A percentile compares a stretch with the other conserved stretches of the same genome.
Conservation (phyloP, 2,797 vertebrate genomes). For the Peromyscus attwateri region DNA sequence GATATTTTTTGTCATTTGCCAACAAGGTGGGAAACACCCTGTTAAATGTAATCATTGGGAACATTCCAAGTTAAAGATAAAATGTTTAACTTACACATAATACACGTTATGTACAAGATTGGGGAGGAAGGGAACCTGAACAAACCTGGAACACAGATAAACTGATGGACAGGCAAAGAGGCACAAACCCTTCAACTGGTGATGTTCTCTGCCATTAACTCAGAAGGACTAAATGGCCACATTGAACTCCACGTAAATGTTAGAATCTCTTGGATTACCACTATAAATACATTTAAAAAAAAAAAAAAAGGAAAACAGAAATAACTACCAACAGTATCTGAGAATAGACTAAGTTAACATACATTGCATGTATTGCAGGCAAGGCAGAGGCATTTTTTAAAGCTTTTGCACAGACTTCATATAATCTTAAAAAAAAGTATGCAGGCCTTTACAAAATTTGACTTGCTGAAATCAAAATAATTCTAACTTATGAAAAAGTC, state of each 20-base stretch:
- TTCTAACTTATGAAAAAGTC: conserved; percentile 90
- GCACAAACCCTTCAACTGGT: conserved; percentile 84
- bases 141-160: conserved; percentile 85
- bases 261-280: conserved; percentile 88
- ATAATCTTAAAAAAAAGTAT: conserved; percentile 96
- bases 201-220: conserved; percentile 85
- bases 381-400: conserved; percentile 99
- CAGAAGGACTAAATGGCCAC: conserved; percentile 87
- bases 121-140: conserved; percentile 84
- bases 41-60: conserved; percentile 88
- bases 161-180: conserved; percentile 71
- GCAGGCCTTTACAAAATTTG: conserved; percentile 95
- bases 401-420: conserved; percentile 99
- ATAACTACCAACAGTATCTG: conserved; percentile 88
- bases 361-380: conserved; percentile 96
- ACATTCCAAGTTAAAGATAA: conserved; percentile 88
- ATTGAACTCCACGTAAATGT: conserved; percentile 85
- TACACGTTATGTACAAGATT: conserved; percentile 92
- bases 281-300: conserved; percentile 90
- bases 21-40: conserved; percentile 88
- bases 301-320: conserved; percentile 81
- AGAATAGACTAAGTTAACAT: conserved; percentile 91
- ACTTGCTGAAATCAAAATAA: conserved; percentile 91
- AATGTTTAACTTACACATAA: conserved; percentile 92
- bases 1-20: conserved; percentile 84